Base-by-base conservation (phyloP, 2,797 vertebrate genomes). In the Ctenosaura bakeri region DNA sequence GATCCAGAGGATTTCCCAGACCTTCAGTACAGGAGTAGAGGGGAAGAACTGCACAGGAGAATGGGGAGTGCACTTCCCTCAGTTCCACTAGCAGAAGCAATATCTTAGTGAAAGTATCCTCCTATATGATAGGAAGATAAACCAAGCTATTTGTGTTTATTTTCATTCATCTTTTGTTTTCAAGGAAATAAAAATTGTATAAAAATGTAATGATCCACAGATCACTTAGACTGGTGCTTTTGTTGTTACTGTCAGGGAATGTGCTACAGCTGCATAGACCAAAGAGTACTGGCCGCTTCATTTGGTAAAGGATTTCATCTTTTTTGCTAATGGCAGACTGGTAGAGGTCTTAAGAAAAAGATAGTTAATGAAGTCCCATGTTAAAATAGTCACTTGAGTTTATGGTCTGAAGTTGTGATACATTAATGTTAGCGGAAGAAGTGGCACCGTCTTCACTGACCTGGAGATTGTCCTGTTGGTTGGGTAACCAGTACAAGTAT, bases 81-180 rank as follows among this genome's bases (percentile, higher is more conserved):
- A 52, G 7, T 52, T 52, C 52, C 52, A 52, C 52, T 52, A 52
- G 10, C 52, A 52, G 10, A 52, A 52, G 52, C 52, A 52, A 8
- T 52, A 52, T 12, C 10, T 52, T 52, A 52, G 52, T 52, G 52
- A 12, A 52, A 52, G 52, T 12, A 52, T 12, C 52, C 52, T 52
- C 52, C 52, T n/a, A 8, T 24, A 73, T n/a, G 69, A 73, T 73
- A n/a, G 12, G 14, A n/a, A 4, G 35, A 14, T 1, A 77, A 83
- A 35, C 86, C 90, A 86, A 76, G 89, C 32, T 92, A 77, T 87
- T 92, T 92, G 13, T 93, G 76, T 89, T 90, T 92, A 20, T 92
- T 38, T 50, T 79, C 13, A 59, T 29, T 83, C 88, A 56, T 42
- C 76, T 90, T 73, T 95, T 88, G 62, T 88, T 9, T 84, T 56